Evolutionary conservation across 2,888 invertebrate species (phyloP), one percentile per base, ranked within the genome.

Genomic region (Shargacucullia verbasci): DNA sequence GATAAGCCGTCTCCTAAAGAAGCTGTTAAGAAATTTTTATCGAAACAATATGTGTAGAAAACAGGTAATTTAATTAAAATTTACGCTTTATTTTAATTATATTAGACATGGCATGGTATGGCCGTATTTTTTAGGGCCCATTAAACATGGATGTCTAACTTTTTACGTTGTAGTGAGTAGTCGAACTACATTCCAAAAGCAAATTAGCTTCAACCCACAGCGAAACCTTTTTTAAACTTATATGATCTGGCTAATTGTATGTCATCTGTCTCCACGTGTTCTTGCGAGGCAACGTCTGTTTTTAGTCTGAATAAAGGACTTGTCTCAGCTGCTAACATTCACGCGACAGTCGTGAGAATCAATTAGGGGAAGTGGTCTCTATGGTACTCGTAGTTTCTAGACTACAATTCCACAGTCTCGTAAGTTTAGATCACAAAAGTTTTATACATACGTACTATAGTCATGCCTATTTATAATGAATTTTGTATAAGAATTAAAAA

Each of bases 321-420:
- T 41, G 58, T 27, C 67, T 67, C 63, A 62, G 67, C 63, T 67
- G 67, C 58, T 43, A 52, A 38, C 58, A 65, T 58, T 67, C 46
- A 53, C 45, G 50, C 46, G 62, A 53, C 62, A 49, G 67, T 62
- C 62, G 67, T 67, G 67, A 67, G 67, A 67, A 67, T 67, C 67
- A 67, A 67, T 67, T 67, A 67, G 58, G 67, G 67, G 33, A 67
- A 67, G 67, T 67, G 58, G 67, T 40, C 37, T 67, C 39, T 15
- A 53, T 58, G 58, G 53, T 54, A 54, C 67, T 62, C 35, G 20
- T 29, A 37, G 37, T 52, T 48, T 48, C 67, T 29, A 54, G 58
- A 62, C 60, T 56, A 65, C 62, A 62, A 67, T 53, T 67, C 45
- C 41, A 39, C 62, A 57, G 62, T 47, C 67, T 62, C 25, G 31